A percentile compares a stretch with the other conserved stretches of the same genome.
Conservation (phyloP, 2,888 invertebrate genomes). For the Sympetrum striolatum region DNA sequence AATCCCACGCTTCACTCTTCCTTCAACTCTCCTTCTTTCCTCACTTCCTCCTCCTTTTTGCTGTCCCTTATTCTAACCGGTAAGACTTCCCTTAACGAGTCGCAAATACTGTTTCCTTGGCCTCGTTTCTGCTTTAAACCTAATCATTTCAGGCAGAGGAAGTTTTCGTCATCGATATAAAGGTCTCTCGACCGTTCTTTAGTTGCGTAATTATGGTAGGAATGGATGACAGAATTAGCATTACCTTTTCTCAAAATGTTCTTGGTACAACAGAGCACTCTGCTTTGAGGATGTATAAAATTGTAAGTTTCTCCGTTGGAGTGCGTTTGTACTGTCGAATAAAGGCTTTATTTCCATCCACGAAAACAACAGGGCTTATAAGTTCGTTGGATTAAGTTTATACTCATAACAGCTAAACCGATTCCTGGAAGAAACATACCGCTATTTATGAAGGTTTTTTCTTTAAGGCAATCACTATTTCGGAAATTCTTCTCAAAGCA, state of each 20-base stretch:
- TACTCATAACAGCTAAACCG: too few relatives aligned
- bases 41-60: neutral
- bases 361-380: too few relatives aligned
- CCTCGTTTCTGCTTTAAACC: slow-evolving; percentile 15
- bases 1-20: neutral
- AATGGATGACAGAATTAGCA: neutral
- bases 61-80: neutral
- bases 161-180: neutral
- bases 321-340: too few relatives aligned
- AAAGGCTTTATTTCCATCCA: too few relatives aligned
- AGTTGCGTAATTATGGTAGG: neutral
- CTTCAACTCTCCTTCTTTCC: neutral
- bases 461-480: too few relatives aligned
- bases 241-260: neutral
- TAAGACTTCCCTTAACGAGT: slow-evolving; percentile 12
- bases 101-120: slow-evolving; percentile 1
- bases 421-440: too few relatives aligned
- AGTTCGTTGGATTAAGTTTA: too few relatives aligned
- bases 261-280: neutral
- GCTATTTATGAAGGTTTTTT: too few relatives aligned
- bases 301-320: too few relatives aligned
- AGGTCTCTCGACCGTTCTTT: neutral
- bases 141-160: slow-evolving; percentile 35
- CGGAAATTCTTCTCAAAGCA: too few relatives aligned
- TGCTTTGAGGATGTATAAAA: neutral